Percentiles rank a stretch among this genome's conserved stretches.
Conservation (phyloP, 2,113 vertebrate genomes). For the Microtus montanus region DNA sequence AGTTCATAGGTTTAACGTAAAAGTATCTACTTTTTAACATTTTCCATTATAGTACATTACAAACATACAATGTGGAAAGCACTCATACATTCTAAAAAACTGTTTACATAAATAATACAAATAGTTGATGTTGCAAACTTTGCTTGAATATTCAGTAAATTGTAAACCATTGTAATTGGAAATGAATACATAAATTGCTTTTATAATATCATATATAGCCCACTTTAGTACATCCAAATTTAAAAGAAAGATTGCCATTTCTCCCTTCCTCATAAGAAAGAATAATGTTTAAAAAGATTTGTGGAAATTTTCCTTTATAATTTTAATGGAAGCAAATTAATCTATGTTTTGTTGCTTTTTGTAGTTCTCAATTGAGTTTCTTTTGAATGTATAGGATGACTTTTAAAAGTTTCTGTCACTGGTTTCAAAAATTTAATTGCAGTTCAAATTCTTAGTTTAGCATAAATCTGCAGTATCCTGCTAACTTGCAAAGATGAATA, state of each 20-base stretch:
- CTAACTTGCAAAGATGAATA: background rate
- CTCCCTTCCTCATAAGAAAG: background rate
- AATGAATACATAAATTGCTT: background rate
- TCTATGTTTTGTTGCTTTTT: background rate
- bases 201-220: background rate
- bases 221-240: background rate
- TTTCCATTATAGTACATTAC: background rate
- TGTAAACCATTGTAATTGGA: background rate
- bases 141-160: background rate
- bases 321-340: background rate
- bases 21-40: background rate
- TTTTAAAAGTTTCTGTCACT: background rate
- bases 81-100: background rate
- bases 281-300: background rate
- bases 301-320: background rate
- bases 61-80: background rate
- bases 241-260: background rate
- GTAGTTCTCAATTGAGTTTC: background rate
- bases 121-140: background rate
- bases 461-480: background rate
- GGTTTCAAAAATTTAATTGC: background rate
- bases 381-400: background rate
- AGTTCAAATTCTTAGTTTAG: background rate
- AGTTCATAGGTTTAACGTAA: background rate
- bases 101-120: background rate